Base-by-base conservation (phyloP, 2,888 invertebrate genomes). In the Lithophane semibrunnea region DNA sequence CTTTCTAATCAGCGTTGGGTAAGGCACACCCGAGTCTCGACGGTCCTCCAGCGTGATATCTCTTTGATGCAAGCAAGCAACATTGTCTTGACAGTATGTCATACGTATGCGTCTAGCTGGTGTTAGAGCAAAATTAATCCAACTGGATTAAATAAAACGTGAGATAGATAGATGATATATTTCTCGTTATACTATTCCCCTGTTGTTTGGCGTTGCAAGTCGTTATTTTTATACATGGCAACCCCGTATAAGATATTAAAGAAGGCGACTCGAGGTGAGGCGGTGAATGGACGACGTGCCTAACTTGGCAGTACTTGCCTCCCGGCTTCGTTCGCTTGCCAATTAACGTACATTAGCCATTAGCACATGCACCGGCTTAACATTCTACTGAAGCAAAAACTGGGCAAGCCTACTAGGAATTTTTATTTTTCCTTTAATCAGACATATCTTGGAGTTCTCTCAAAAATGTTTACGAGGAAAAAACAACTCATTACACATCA, bases 291-390 rank as follows among this genome's bases (percentile, higher is more conserved):
- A 76, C 76, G 52, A 68, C 79, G 75, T 77, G 83, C 83, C 73
- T 79, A 85, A 85, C 82, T 79, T 75, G 85, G 79, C 70, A 68
- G 52, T 86, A 73, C 81, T 75, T 58, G 68, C 71, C 44, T 68
- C 67, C 37, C 83, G 82, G 85, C 89, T 89, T 82, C 73, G 74
- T 70, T 81, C 75, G 85, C 88, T 84, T 82, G 86, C 87, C 90
- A 92, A 92, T 92, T 93, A 92, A 88, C 86, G 82, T 85, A 89
- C 90, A 91, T 92, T 91, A 93, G 88, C 88, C 88, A 89, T 56
- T 58, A 67, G 18, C 7, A 68, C 42, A 90, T 89, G 89, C 90
- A 88, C 79, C n/a, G 79, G n/a, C 75, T 77, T 88, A 83, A 87
- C 88, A 91, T 90, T 86, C 88, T 87, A 73, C 78, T 44, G 56